Base-by-base conservation (phyloP, 2,113 vertebrate species). In the Etia nguti region DNA sequence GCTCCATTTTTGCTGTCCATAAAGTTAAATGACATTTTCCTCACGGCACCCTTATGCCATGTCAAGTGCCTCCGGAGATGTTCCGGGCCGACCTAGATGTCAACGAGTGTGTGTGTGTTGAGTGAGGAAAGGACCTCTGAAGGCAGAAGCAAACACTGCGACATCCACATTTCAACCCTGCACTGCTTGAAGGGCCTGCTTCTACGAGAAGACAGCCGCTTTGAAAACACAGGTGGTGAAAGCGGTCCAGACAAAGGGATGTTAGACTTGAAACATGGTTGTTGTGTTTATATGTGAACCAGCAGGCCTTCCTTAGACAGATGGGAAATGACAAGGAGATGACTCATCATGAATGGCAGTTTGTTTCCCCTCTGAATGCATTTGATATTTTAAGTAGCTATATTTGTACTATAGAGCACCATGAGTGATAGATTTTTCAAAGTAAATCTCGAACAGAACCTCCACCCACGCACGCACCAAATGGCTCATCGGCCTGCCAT, bases 21-120 rank as follows among this genome's bases (percentile, higher is more conserved):
- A 94, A 95, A 96, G 93, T 92, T 92, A 94, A 96, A 93, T 96
- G 95, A 95, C 94, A 96, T 96, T 96, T 95, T 93, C 93, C 92
- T 93, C 89, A 75, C 57, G 24, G 84, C 82, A 84, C 86, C 91
- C 92, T 94, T 48, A 68, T 90, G 91, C 85, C 92, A 81, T 90
- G 85, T 95, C 92, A 88, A 90, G 90, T 90, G 90, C 86, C 92
- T 93, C 93, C 62, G 70, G 93, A 94, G 93, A 90, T 94, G 90
- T 86, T 77, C n/a, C 79, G 18, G 87, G 91, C 85, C 88, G 89
- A 92, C 93, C 94, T 92, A 57, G 92, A 90, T 95, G 95, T 90
- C 93, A 90, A 75, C 10, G 48, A 77, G 87, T 82, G 82, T 91
- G 91, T 90, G 91, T 92, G 91, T 90, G 92, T 82, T 91, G 88